phyloP scores from a whole-genome alignment of 2,888 invertebrate genomes.

The Pyrocoelia pectoralis region DNA sequence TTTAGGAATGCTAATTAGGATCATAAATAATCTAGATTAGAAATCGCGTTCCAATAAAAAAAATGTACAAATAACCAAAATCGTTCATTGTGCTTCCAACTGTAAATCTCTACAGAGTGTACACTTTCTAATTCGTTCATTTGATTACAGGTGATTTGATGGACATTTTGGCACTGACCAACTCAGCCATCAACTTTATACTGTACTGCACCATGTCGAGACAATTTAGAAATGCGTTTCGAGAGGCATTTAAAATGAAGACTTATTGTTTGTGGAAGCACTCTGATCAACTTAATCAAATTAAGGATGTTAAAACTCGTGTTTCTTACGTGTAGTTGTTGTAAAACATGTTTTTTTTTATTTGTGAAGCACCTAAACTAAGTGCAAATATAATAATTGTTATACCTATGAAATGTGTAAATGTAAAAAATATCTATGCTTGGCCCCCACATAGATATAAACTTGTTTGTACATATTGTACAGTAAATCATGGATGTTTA shows the following conservation, averaged over 20 bases:
- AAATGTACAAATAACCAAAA: too few species aligned
- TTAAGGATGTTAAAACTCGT: too few species aligned
- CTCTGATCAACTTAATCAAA: too few species aligned
- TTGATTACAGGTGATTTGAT: constrained; percentile 76
- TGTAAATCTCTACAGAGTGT: too few species aligned
- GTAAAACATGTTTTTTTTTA: constrained; percentile 17
- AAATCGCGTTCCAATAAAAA: too few species aligned
- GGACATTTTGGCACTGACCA: constrained; percentile 89
- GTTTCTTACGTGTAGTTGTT: too few species aligned
- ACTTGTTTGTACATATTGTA: background rate
- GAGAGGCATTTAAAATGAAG: constrained; percentile 75
- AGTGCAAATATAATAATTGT: constrained; percentile 2
- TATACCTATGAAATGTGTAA: background rate
- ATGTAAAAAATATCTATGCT: background rate
- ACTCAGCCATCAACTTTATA: constrained; percentile 93
- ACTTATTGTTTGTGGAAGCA: too few species aligned
- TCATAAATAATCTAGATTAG: too few species aligned
- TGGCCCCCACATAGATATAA: constrained; percentile 1
- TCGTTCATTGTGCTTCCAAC: too few species aligned
- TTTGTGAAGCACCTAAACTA: background rate
- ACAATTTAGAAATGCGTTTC: constrained; percentile 85
- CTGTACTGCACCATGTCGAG: constrained; percentile 94
- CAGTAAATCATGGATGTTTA: too few species aligned
- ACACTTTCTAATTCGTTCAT: background rate
- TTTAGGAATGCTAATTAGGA: too few species aligned